Percentiles rank a stretch among this genome's conserved stretches.
These are phyloP conservation scores for Motacilla tschutschensis DNA, from an alignment of 2,113 vertebrate genomes.

Conservation along the genomic window DNA sequence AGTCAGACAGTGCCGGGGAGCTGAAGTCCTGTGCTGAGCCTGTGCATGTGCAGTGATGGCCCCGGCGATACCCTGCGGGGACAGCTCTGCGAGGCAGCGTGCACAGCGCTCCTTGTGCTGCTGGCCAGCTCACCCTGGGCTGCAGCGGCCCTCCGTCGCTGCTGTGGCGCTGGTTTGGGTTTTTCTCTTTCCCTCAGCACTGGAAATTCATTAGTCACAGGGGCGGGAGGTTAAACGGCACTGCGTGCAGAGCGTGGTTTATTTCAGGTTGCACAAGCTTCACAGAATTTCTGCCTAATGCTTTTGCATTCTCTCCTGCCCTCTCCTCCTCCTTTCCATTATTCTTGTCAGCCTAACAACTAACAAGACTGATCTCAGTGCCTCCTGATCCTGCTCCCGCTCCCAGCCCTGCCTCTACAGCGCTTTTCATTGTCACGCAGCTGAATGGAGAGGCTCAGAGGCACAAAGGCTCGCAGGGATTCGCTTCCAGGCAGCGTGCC, in stretches of 20 bases:
- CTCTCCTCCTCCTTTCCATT: conserved; percentile 22
- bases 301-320: neutral
- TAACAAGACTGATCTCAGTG: neutral
- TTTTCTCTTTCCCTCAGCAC: neutral
- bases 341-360: neutral
- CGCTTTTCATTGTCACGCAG: neutral
- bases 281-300: neutral
- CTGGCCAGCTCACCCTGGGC: neutral
- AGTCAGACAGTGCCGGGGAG: neutral
- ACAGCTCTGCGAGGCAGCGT: neutral
- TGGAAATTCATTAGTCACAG: conserved; percentile 2
- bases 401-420: neutral
- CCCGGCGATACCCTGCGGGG: neutral
- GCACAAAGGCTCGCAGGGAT: neutral
- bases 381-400: neutral
- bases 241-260: neutral
- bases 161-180: neutral
- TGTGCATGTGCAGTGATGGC: neutral
- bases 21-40: neutral
- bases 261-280: neutral
- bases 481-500: neutral
- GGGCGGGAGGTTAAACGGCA: neutral
- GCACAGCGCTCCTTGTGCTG: neutral
- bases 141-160: fast-evolving
- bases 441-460: neutral